These are phyloP conservation scores for Lithophane socia DNA, from an alignment of 2,888 invertebrate species.

Conservation along the genomic window DNA sequence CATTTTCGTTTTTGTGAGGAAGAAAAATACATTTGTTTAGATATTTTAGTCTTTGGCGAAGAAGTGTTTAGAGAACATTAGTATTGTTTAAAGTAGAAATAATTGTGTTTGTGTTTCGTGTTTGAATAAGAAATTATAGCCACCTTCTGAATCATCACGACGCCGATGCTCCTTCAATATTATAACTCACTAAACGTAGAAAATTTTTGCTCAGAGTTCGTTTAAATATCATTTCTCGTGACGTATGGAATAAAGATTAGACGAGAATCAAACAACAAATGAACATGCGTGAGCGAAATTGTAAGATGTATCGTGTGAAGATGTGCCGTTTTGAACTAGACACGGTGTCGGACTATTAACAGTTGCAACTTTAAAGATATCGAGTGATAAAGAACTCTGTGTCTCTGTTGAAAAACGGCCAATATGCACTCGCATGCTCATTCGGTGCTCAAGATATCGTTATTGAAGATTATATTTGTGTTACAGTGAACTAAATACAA, in stretches of 20 bases:
- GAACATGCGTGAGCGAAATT: conserved; percentile 83
- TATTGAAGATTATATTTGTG: conserved; percentile 73
- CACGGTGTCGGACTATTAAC: conserved; percentile 45
- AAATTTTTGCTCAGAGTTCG: conserved; percentile 78
- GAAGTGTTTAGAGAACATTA: conserved; percentile 21
- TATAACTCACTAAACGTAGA: conserved; percentile 29
- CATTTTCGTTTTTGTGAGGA: conserved; percentile 28
- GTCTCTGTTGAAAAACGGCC: conserved; percentile 67
- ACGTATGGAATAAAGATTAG: conserved; percentile 79
- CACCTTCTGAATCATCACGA: conserved; percentile 9
- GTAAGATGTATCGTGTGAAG: conserved; percentile 65
- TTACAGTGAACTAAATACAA: conserved; percentile 79
- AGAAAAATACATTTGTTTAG: conserved; percentile 27
- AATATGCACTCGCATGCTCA: conserved; percentile 86
- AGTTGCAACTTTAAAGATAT: conserved; percentile 34
- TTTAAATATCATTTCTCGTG: conserved; percentile 76
- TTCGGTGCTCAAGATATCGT: conserved; percentile 79
- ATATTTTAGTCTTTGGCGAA: conserved; percentile 18
- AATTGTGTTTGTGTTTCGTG: conserved; percentile 21
- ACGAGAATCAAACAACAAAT: conserved; percentile 84
- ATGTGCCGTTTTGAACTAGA: conserved; percentile 54
- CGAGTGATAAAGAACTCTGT: conserved; percentile 42
- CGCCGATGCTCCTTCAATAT: background rate
- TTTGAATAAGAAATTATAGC: background rate
- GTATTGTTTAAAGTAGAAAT: conserved; percentile 16